phyloP scores from a whole-genome alignment of 2,113 vertebrate genomes.

The Hypanus sabinus region DNA sequence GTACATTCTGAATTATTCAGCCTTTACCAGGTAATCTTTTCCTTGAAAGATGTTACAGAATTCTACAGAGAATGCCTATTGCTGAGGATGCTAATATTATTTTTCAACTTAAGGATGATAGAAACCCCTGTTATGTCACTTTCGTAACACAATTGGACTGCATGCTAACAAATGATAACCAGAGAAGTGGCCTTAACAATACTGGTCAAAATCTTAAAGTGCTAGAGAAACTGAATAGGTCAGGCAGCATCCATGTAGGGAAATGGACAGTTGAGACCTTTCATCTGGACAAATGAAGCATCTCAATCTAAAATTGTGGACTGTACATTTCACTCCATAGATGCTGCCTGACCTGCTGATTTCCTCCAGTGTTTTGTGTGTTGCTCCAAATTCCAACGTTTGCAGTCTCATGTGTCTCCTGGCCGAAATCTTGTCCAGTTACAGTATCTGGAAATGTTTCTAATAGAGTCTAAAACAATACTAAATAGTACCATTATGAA shows the following conservation, averaged over 20 bases:
- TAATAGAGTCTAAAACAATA: background rate
- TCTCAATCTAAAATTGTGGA: too few relatives aligned
- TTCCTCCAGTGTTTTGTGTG: too few relatives aligned
- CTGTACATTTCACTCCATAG: too few relatives aligned
- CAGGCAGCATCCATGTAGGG: too few relatives aligned
- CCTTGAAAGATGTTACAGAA: background rate
- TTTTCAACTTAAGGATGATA: background rate
- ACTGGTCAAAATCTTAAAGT: background rate
- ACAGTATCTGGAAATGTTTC: too few relatives aligned
- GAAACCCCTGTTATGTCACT: background rate
- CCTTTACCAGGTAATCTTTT: background rate
- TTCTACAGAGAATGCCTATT: background rate
- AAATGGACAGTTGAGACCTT: too few relatives aligned
- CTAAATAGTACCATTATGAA: background rate
- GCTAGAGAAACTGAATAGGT: too few relatives aligned
- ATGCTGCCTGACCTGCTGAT: too few relatives aligned
- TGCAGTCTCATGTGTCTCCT: too few relatives aligned
- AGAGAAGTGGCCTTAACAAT: background rate
- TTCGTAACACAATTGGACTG: background rate
- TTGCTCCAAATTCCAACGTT: too few relatives aligned
- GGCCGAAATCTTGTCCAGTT: too few relatives aligned
- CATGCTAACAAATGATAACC: background rate
- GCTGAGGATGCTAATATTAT: background rate
- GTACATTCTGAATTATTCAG: background rate
- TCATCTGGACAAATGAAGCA: too few relatives aligned